Evolutionary conservation across 2,797 vertebrate species (phyloP).

Genomic region (Mormyrus proboscirostris): DNA sequence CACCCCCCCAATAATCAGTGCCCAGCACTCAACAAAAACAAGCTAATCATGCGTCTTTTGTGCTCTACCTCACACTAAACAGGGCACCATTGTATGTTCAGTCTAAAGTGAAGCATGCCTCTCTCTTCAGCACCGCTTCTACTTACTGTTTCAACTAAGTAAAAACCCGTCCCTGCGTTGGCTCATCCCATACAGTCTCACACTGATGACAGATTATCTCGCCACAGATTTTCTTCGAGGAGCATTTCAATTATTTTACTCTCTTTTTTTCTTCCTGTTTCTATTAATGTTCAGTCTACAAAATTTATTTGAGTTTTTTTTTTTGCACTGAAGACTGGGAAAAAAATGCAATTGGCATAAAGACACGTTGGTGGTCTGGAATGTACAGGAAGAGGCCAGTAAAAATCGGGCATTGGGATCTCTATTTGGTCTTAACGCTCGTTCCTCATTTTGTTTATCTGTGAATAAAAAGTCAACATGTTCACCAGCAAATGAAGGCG

Average conservation of each 20-base stretch:
- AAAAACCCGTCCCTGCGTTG: neutral
- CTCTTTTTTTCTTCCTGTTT: neutral
- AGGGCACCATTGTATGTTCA: neutral
- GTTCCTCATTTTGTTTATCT: neutral
- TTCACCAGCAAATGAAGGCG: neutral
- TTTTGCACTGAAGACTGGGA: neutral
- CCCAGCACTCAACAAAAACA: neutral
- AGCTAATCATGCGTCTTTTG: neutral
- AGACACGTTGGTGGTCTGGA: neutral
- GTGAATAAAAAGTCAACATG: constrained; percentile 15
- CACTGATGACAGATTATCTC: neutral
- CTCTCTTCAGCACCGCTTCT: neutral
- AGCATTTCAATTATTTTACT: neutral
- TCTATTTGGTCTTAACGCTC: neutral
- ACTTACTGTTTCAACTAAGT: neutral
- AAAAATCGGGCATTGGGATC: neutral
- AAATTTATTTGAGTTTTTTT: neutral
- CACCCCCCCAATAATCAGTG: neutral
- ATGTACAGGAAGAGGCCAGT: neutral
- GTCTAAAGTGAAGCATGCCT: neutral
- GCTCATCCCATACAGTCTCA: neutral
- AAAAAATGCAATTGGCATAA: neutral
- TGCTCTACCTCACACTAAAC: neutral
- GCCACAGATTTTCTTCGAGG: neutral
- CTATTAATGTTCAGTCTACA: neutral